Evolutionary conservation across 2,797 vertebrate genomes (phyloP), one percentile per base, ranked within the genome.

Genomic region (Danio aesculapii): DNA sequence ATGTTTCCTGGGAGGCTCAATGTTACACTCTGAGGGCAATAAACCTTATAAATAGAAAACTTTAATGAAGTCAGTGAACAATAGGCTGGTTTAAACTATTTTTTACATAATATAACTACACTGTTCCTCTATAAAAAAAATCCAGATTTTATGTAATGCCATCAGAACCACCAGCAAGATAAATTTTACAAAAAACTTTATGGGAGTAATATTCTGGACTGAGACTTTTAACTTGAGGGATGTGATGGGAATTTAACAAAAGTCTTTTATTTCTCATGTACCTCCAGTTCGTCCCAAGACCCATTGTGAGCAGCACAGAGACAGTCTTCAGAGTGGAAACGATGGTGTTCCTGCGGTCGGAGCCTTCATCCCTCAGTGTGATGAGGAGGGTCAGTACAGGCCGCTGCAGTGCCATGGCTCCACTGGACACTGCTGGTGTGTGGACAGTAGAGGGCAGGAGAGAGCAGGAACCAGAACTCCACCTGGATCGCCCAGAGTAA

Each of bases 391-490:
- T 0, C 85, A 86, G 68, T 96, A 94, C 86, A 84, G 81, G 41
- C 86, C 94, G 0, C 89, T 92, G 53, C 95, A 95, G 87, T 96
- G 95, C 80, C 94, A 94, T 0, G 0, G 91, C 17, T 90, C 92
- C 86, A 92, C 91, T 0, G 94, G 94, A 63, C 81, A 94, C 81
- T 95, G 95, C 86, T 96, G 95, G 94, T 96, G 95, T 0, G 94
- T 96, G 86, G 89, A 94, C 0, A 72, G 11, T 0, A 71, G 86
- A 0, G 95, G 95, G 9, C 91, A 90, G 47, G 94, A 95, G 84
- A 87, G 93, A 14, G 82, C 89, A 0, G 93, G 94, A 7, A 94
- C 93, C 0, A 85, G 87, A 41, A 92, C 87, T 0, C 81, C 84
- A 0, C 94, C 94, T 0, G 92, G 93, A 43, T 83, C 86, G 4